Conservation (phyloP, 1,140 invertebrate genomes). For the Pseudobourletiella spinata region DNA sequence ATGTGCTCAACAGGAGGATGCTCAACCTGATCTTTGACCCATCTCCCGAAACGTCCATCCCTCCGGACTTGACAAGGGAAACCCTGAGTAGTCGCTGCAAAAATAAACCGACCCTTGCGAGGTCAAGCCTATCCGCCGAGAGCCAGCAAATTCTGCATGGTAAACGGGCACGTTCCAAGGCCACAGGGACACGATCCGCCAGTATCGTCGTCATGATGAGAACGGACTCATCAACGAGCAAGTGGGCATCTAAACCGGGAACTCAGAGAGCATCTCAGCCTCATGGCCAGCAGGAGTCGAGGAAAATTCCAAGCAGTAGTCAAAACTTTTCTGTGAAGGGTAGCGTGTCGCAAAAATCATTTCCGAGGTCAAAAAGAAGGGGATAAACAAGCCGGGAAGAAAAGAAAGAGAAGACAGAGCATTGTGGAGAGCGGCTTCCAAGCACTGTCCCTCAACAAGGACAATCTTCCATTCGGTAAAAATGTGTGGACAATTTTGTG, state of each 20-base stretch:
- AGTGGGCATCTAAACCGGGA: constrained; percentile 1
- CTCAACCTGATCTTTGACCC: neutral
- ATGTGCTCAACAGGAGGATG: neutral
- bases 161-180: too few species aligned
- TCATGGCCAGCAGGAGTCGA: too few species aligned
- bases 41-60: neutral
- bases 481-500: too few species aligned
- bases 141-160: too few species aligned
- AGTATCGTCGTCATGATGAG: neutral
- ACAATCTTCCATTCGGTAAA: too few species aligned
- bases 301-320: too few species aligned
- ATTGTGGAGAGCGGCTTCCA: neutral
- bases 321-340: too few species aligned
- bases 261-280: neutral
- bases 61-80: neutral
- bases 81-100: neutral
- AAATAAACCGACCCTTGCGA: neutral
- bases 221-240: neutral
- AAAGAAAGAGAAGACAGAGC: neutral
- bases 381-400: neutral
- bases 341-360: too few species aligned
- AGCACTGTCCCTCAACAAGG: too few species aligned
- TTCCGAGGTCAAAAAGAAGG: neutral
- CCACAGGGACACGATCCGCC: too few species aligned
- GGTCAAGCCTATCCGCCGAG: neutral